Percentiles rank a stretch among this genome's conserved stretches.
Evolutionary conservation across 1,140 invertebrate genomes (phyloP).

Genomic region (Zaprionus inermis): DNA sequence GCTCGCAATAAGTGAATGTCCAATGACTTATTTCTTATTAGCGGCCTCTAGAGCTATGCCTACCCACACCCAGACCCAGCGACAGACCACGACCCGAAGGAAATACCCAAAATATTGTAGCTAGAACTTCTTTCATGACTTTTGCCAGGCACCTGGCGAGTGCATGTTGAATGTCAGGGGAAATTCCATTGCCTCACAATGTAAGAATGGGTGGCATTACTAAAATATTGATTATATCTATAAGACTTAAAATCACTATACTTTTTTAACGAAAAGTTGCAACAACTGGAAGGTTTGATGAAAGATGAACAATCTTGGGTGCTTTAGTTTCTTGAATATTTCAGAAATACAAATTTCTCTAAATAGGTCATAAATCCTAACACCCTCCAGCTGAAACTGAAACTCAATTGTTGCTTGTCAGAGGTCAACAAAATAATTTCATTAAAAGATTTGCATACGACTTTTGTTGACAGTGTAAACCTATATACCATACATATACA

Average conservation of each 20-base stretch:
- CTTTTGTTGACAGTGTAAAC: not conserved
- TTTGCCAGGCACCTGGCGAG: not conserved
- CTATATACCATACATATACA: not conserved
- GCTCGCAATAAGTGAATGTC: slow-evolving; percentile 35
- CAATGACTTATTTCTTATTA: slow-evolving; percentile 45
- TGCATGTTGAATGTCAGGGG: not conserved
- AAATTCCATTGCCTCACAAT: not conserved
- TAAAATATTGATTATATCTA: slow-evolving; percentile 14
- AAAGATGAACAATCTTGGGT: too few relatives aligned
- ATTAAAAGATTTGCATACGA: not conserved
- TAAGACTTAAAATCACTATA: not conserved
- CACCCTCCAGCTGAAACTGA: not conserved
- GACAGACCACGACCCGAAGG: not conserved
- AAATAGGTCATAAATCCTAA: not conserved
- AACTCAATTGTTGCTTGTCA: slow-evolving; percentile 18
- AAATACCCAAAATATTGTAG: not conserved
- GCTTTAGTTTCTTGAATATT: too few relatives aligned
- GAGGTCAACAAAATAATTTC: slow-evolving; percentile 13
- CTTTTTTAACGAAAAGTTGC: too few relatives aligned
- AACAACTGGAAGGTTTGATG: too few relatives aligned
- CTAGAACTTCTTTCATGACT: not conserved
- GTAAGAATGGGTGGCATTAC: not conserved
- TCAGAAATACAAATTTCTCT: not conserved
- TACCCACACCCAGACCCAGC: slow-evolving; percentile 1
- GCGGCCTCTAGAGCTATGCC: slow-evolving; percentile 25